Evolutionary conservation across 2,888 invertebrate species (phyloP), one percentile per base, ranked within the genome.

Genomic region (Carterocephalus palaemon): DNA sequence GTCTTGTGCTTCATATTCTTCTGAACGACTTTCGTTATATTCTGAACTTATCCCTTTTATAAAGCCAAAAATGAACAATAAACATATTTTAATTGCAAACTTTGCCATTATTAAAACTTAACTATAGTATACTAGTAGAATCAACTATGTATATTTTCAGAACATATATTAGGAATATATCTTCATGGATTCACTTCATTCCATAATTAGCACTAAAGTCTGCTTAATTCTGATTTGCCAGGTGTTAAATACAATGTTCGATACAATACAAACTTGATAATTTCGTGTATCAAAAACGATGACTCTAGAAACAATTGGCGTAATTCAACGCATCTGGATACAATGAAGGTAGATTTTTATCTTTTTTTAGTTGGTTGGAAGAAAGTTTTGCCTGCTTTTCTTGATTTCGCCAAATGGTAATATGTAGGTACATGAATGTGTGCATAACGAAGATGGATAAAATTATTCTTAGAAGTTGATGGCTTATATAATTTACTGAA

Each of bases 1-100:
- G 13, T 39, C 43, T 4, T 46, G 23, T 20, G 37, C 47, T 12
- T 51, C 49, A 4, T 47, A 20, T 15, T 33, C 47, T 29, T 46
- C 41, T 4, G 34, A 36, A 13, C 22, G 40, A 2, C 46, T 41
- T 17, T 55, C 49, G 39, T 52, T 49, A 29, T 49, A 39, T 36
- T 54, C 52, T 22, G 45, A 20, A 4, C 24, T 37, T 31, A 41
- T 43, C 7, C 22, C n/a, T 38, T 9, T 7, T 16, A 47, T 13
- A 15, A 6, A 9, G 8, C 10, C 22, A 28, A 34, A 5, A 7
- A 1, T 13, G 0, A 46, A 4, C 6, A 39, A 2, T 17, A 46
- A 10, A 29, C 7, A 15, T 13, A 33, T 23, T 34, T 38, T 33
- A 9, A 46, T 23, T 5, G 2, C 8, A 10, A 20, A 13, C 9